Conservation (phyloP, 2,888 invertebrate species). For the Anagyrus pseudococci region DNA sequence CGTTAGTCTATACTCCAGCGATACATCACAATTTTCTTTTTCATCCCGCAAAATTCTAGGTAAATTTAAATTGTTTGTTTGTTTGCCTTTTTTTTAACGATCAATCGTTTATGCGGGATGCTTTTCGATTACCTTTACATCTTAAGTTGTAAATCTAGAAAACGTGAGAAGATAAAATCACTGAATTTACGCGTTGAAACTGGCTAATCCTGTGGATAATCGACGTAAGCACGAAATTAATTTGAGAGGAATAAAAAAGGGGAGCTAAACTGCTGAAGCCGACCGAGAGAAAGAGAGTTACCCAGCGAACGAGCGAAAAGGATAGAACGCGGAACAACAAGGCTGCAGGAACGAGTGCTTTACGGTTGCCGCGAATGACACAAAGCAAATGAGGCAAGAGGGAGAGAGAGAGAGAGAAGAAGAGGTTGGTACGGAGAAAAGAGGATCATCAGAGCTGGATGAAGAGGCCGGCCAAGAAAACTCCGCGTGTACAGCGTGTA, state of each 20-base stretch:
- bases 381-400: conserved; percentile 9
- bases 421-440: background rate
- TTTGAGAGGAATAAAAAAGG: too few species aligned
- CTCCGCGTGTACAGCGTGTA: background rate
- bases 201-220: too few species aligned
- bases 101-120: background rate
- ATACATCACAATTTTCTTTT: background rate
- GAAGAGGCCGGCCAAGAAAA: background rate
- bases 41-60: background rate
- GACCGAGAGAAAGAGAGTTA: too few species aligned
- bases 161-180: too few species aligned
- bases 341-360: too few species aligned
- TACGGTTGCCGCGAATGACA: conserved; percentile 2
- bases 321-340: background rate
- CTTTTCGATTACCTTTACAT: background rate
- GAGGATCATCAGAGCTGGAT: background rate
- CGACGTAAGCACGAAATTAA: too few species aligned
- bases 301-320: background rate
- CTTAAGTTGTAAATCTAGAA: too few species aligned
- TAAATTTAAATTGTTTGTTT: background rate
- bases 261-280: too few species aligned
- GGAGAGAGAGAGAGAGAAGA: background rate
- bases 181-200: too few species aligned
- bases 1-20: background rate
- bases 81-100: background rate